Evolutionary conservation across 2,113 vertebrate species (phyloP).

Genomic region (Zosterops pallidus): DNA sequence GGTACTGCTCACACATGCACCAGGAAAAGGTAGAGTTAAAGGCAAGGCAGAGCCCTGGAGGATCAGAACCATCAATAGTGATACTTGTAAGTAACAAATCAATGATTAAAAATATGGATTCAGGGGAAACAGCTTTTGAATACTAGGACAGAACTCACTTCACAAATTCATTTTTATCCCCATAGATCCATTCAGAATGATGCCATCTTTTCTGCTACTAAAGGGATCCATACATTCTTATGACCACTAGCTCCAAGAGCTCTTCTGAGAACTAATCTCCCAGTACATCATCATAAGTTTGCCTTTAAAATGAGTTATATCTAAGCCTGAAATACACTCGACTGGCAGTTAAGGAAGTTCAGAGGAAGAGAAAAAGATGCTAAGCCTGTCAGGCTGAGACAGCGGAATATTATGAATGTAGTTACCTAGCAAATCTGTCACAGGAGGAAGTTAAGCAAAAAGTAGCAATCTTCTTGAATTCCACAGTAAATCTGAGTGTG

Average conservation of each 20-base stretch:
- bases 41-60: not conserved
- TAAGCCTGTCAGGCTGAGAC: conserved; percentile 9
- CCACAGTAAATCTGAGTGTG: conserved; percentile 21
- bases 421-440: conserved; percentile 22
- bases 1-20: not conserved
- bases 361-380: conserved; percentile 30
- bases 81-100: not conserved
- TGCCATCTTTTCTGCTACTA: not conserved
- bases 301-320: conserved; percentile 42
- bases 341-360: conserved; percentile 1
- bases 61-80: not conserved
- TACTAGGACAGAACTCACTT: not conserved
- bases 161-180: not conserved
- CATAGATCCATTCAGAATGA: not conserved
- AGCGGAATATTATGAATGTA: not conserved
- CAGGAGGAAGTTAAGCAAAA: not conserved
- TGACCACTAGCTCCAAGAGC: not conserved
- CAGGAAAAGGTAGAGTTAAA: not conserved
- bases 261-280: conserved; percentile 1
- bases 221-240: not conserved
- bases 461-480: not conserved
- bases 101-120: not conserved
- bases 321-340: conserved; percentile 28
- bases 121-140: not conserved
- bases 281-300: conserved; percentile 7